Evolutionary conservation across 2,113 vertebrate genomes (phyloP).

Genomic region (Ellobius talpinus): DNA sequence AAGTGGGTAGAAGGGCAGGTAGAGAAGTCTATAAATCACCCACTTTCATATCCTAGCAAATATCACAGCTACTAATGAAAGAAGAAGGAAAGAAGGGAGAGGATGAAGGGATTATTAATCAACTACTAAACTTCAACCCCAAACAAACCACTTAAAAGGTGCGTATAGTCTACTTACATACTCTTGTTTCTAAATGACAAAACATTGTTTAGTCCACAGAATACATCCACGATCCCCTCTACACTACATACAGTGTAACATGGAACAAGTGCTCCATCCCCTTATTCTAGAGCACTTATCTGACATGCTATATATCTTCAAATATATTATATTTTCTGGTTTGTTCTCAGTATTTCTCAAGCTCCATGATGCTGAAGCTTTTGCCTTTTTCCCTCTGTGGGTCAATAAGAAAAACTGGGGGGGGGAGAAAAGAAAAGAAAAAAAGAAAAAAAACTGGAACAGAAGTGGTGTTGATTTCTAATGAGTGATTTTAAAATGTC

Average conservation of each 20-base stretch:
- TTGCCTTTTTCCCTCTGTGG: not conserved
- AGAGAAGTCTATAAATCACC: not conserved
- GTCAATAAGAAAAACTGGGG: not conserved
- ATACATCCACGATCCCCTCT: accelerated
- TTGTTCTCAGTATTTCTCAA: not conserved
- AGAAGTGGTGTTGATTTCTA: not conserved
- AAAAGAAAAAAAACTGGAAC: not conserved
- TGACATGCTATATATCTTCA: not conserved
- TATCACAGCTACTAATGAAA: not conserved
- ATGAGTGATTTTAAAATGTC: not conserved
- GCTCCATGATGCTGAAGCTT: not conserved
- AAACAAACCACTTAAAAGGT: not conserved
- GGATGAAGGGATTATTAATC: not conserved
- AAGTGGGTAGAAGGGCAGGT: not conserved
- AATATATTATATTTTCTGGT: not conserved
- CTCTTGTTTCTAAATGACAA: not conserved
- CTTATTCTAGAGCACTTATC: not conserved
- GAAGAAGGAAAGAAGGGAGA: not conserved
- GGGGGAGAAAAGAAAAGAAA: not conserved
- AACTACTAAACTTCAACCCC: not conserved
- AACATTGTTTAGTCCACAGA: not conserved
- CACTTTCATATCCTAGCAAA: not conserved
- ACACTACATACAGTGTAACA: not conserved
- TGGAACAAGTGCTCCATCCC: not conserved
- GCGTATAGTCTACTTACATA: not conserved